phyloP scores from a whole-genome alignment of 2,113 vertebrate species.

The Promerops cafer region DNA sequence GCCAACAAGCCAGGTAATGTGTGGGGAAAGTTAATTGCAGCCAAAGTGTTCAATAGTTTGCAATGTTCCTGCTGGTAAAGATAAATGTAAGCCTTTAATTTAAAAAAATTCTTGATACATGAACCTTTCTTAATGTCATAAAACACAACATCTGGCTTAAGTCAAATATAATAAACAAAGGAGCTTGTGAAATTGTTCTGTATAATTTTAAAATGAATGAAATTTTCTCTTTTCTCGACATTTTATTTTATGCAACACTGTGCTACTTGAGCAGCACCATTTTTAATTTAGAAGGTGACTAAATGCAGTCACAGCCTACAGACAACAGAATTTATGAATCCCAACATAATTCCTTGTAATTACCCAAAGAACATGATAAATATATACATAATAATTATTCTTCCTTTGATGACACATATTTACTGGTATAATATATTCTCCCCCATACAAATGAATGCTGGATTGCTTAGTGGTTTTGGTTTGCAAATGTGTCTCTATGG shows the following conservation, averaged over 20 bases:
- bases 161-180: background rate
- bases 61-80: background rate
- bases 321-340: background rate
- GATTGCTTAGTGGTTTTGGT: background rate
- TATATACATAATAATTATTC: background rate
- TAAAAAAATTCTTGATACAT: background rate
- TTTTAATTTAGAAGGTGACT: background rate
- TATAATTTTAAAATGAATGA: background rate
- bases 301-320: background rate
- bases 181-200: background rate
- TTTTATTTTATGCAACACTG: background rate
- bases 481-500: background rate
- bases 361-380: background rate
- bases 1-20: background rate
- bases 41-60: background rate
- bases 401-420: background rate
- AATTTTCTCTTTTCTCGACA: background rate
- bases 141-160: background rate
- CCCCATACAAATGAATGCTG: background rate
- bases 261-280: background rate
- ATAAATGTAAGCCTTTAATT: background rate
- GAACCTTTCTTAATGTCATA: background rate
- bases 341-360: background rate
- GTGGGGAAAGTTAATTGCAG: background rate
- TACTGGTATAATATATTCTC: background rate